Evolutionary conservation across 2,888 invertebrate genomes (phyloP).

Genomic region (Tetheella fluctuosa): DNA sequence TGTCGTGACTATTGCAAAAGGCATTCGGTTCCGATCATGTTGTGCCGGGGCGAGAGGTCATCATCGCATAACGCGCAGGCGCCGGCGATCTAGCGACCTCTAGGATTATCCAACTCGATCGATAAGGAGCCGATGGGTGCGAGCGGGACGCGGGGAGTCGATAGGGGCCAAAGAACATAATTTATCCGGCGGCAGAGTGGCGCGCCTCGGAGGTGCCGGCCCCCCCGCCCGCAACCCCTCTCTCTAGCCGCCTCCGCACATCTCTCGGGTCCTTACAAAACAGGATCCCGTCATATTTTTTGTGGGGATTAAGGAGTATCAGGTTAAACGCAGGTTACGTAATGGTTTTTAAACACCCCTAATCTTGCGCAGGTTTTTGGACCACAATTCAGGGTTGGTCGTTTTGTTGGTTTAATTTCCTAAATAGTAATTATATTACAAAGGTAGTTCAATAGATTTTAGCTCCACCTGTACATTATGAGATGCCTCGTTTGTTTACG

Average conservation of each 20-base stretch:
- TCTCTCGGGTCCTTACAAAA: conserved; percentile 52
- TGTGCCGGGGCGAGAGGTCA: conserved; percentile 60
- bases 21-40: conserved; percentile 59
- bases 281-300: conserved; percentile 71
- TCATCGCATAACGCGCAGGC: conserved; percentile 56
- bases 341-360: conserved; percentile 78
- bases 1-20: conserved; percentile 72
- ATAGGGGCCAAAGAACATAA: conserved; percentile 69
- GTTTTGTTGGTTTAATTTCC: background rate
- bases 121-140: conserved; percentile 62
- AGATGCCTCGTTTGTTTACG: conserved; percentile 28
- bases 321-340: conserved; percentile 78
- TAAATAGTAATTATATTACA: background rate
- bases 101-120: conserved; percentile 77
- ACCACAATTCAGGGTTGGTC: conserved; percentile 22
- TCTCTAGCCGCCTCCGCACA: conserved; percentile 36
- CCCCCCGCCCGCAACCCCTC: conserved; percentile 46
- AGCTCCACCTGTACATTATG: conserved; percentile 41
- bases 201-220: conserved; percentile 75
- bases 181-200: conserved; percentile 83
- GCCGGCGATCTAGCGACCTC: conserved; percentile 71
- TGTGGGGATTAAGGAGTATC: conserved; percentile 75
- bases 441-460: conserved; percentile 17
- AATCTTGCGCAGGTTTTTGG: conserved; percentile 55
- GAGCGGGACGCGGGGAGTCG: conserved; percentile 45